phyloP scores from a whole-genome alignment of 2,888 invertebrate genomes.

The Leptogaster cylindrica region DNA sequence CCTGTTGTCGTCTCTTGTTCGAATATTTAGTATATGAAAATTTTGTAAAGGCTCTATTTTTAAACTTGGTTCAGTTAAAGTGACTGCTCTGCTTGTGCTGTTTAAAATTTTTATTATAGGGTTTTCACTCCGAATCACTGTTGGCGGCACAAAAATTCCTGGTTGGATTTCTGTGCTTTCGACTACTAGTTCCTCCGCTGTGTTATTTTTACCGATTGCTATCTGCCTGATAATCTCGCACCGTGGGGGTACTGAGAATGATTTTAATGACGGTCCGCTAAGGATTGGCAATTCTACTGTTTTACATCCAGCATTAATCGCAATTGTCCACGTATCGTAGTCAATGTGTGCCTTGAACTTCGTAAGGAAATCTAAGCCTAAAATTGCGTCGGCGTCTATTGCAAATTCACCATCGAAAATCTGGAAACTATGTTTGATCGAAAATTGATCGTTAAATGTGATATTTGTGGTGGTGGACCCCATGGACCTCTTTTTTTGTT shows the following conservation, averaged over 20 bases:
- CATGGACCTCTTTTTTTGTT: background rate
- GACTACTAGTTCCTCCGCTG: background rate
- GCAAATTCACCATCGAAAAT: no score
- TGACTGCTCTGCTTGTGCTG: background rate
- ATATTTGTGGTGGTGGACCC: background rate
- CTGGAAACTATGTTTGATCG: background rate
- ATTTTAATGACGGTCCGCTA: background rate
- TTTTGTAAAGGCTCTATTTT: background rate
- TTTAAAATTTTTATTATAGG: background rate
- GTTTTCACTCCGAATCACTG: background rate
- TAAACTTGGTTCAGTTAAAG: background rate
- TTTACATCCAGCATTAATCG: no score
- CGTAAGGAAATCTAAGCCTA: no score
- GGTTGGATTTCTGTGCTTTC: background rate
- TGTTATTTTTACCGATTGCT: background rate
- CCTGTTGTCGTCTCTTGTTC: background rate
- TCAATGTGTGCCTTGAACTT: background rate
- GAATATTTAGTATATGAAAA: background rate
- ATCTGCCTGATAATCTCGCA: background rate
- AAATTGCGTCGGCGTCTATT: no score
- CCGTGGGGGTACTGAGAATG: background rate
- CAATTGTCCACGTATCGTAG: background rate
- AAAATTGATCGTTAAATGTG: background rate
- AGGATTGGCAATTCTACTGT: background rate
- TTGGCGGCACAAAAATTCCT: background rate